Evolutionary conservation across 2,888 invertebrate species (phyloP).

Genomic region (Pristionchus maxplancki): DNA sequence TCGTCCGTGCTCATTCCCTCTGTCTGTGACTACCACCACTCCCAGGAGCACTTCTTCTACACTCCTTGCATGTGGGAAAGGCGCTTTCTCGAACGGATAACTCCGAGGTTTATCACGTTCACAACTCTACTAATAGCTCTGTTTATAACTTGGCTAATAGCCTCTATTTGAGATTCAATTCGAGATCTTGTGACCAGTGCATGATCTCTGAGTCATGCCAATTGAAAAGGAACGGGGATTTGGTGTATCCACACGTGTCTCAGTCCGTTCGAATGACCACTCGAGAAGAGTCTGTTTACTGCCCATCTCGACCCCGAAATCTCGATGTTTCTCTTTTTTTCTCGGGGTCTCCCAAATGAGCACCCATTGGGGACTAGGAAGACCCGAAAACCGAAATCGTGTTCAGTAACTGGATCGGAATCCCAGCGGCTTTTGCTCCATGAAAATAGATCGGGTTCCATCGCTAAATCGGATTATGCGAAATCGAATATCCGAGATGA

Average conservation of each 20-base stretch:
- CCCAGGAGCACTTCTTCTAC: slow-evolving; percentile 60
- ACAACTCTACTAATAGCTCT: not conserved
- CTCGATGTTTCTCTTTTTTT: not conserved
- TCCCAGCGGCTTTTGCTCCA: slow-evolving; percentile 12
- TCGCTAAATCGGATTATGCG: slow-evolving; percentile 1
- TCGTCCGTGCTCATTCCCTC: slow-evolving; percentile 61
- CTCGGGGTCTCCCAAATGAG: not conserved
- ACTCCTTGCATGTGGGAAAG: slow-evolving; percentile 74
- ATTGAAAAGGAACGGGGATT: not conserved
- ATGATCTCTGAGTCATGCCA: slow-evolving; percentile 8
- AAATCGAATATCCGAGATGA: not conserved
- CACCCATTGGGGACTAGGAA: not conserved
- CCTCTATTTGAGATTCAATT: not conserved
- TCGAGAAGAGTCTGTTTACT: slow-evolving; percentile 45
- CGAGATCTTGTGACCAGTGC: not conserved
- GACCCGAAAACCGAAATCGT: not conserved
- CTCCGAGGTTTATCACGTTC: slow-evolving; percentile 64
- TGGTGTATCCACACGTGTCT: slow-evolving; percentile 26
- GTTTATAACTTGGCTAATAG: too few species aligned
- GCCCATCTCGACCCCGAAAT: not conserved
- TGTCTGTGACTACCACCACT: slow-evolving; percentile 63
- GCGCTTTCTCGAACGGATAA: slow-evolving; percentile 69
- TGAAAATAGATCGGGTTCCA: slow-evolving; percentile 31
- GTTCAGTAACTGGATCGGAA: slow-evolving; percentile 19
- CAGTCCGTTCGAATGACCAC: slow-evolving; percentile 40